phyloP scores from a whole-genome alignment of 2,888 invertebrate genomes.

The Coremacera marginata region DNA sequence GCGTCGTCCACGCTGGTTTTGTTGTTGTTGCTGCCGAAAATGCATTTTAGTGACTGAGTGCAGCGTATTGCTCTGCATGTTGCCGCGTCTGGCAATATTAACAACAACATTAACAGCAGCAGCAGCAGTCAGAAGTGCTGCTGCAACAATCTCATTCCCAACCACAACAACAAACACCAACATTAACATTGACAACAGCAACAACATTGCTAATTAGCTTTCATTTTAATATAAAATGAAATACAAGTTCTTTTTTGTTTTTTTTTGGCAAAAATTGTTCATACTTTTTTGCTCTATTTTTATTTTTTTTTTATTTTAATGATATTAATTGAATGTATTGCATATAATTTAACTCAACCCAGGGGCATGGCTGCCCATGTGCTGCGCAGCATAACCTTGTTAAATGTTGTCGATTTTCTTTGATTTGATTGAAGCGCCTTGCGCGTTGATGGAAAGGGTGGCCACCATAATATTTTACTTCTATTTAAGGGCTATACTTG shows the following conservation, averaged over 20 bases:
- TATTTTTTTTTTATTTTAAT: neutral
- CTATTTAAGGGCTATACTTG: neutral
- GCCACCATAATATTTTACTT: too few relatives aligned
- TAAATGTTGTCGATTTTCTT: too few relatives aligned
- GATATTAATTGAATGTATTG: neutral
- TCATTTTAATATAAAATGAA: conserved; percentile 4
- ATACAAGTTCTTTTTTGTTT: neutral
- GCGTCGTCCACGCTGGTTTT: conserved; percentile 17
- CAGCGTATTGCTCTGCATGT: neutral
- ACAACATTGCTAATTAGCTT: conserved; percentile 28
- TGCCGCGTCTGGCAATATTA: neutral
- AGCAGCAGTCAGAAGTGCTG: neutral
- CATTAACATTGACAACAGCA: conserved; percentile 8
- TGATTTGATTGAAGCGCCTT: too few relatives aligned
- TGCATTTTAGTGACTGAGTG: conserved; percentile 64
- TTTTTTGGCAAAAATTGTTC: neutral
- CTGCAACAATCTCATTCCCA: neutral
- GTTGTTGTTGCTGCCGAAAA: conserved; percentile 63
- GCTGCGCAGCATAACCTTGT: too few relatives aligned
- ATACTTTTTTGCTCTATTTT: neutral
- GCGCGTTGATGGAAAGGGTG: too few relatives aligned
- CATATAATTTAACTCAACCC: too few relatives aligned
- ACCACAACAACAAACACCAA: conserved; percentile 19
- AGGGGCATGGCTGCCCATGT: too few relatives aligned
- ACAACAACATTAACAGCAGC: neutral